phyloP scores from a whole-genome alignment of 2,113 vertebrate genomes.

The Pelodiscus sinensis region DNA sequence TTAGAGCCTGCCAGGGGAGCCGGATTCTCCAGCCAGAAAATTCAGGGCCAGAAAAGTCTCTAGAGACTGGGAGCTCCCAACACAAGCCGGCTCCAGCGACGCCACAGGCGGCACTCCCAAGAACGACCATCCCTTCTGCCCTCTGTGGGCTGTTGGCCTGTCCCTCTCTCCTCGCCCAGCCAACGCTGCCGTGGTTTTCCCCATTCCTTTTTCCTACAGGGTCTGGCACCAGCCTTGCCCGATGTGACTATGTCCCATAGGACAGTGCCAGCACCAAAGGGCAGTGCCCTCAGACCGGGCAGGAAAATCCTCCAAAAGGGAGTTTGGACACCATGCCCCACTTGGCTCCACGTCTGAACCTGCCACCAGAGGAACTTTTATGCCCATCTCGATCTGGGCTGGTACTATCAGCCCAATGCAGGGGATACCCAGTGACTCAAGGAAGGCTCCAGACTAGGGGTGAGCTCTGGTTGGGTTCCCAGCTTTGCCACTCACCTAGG shows the following conservation, averaged over 20 bases:
- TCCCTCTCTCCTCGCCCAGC: background rate
- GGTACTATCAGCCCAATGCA: background rate
- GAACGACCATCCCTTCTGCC: accelerated
- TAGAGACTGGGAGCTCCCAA: background rate
- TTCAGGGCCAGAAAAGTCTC: background rate
- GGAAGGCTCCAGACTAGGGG: accelerated
- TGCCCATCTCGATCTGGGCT: accelerated
- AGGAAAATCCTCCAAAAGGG: background rate
- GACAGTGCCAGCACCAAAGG: background rate
- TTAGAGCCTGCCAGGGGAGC: slow-evolving; percentile 1
- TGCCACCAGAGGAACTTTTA: background rate
- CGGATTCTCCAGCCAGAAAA: slow-evolving; percentile 18
- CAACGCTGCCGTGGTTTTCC: background rate
- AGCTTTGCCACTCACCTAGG: background rate
- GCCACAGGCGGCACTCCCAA: background rate
- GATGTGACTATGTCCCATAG: background rate
- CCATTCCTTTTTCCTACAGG: background rate
- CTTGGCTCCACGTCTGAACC: background rate
- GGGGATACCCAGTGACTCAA: background rate
- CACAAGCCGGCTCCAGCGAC: background rate
- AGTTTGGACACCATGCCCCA: background rate
- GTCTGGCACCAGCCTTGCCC: background rate
- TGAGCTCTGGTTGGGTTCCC: background rate
- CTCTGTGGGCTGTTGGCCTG: background rate
- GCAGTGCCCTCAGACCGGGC: background rate